Base-by-base conservation (phyloP, 2,113 vertebrate species). In the Pampusana beccarii region DNA sequence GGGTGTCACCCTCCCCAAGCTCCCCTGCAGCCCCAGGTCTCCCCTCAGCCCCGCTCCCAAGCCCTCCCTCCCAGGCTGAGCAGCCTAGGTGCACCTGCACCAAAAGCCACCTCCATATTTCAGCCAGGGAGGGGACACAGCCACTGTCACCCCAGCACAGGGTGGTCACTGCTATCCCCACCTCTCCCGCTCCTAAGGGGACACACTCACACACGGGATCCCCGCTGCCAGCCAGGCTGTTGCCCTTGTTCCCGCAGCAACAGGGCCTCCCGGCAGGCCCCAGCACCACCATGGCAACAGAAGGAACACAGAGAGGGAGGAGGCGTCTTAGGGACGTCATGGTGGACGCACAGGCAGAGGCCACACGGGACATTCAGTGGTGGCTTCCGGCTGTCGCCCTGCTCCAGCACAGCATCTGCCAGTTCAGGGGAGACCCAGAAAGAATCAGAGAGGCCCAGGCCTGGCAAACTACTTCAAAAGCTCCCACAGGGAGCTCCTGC, bases 71-170 rank as follows among this genome's bases (percentile, higher is more conserved):
- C 67, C 1, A 5, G 46, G 33, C 54, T 17, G 42, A 83, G 46
- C 44, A 42, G 34, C 56, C 54, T 13, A 17, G n/a, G 33, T 5
- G 3, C 54, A 31, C 31, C 7, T 1, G 24, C 34, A 67, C 46
- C 3, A 0, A 67, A 34, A 61, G 29, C 17, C 9, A 4, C 33
- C 60, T 36, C 31, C 16, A 0, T 17, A 10, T 11, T 48, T 33
- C 12, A 2, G 17, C 20, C 2, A 1, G 29, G 44, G 48, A 50
- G 10, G 24, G n/a, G 40, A 50, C 5, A 0, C 48, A 56, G 56
- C 31, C 40, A 50, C 9, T 11, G 0, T 5, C 80, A 44, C 40
- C 57, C 36, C 36, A 12, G 28, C 36, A 17, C 2, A 4, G 23
- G 16, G 16, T 1, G 8, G n/a, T 13, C 29, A 46, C 42, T 31